Conservation (phyloP, 2,888 invertebrate genomes). For the Pseudococcus longispinus region DNA sequence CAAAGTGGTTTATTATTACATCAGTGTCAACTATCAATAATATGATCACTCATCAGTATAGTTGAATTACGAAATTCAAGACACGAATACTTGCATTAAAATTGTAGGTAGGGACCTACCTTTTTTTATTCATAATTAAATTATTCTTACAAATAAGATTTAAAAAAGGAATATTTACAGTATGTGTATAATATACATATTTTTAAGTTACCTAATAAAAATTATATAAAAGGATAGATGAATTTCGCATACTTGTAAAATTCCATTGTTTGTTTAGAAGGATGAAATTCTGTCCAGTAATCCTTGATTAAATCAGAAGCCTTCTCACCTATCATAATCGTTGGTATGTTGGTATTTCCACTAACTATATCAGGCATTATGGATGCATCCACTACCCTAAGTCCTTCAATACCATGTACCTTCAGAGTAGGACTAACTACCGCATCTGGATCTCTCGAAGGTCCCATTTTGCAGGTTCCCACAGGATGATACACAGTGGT, state of each 20-base stretch:
- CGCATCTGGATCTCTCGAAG: slow-evolving; percentile 38
- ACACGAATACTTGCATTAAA: too few species aligned
- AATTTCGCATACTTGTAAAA: background rate
- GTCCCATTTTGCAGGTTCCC: slow-evolving; percentile 52
- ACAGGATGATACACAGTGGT: slow-evolving; percentile 45
- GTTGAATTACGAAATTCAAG: too few species aligned
- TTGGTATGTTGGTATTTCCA: slow-evolving; percentile 50
- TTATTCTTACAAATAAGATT: too few species aligned
- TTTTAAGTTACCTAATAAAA: background rate
- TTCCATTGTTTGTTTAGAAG: background rate
- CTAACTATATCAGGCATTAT: slow-evolving; percentile 46
- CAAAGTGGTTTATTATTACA: too few species aligned
- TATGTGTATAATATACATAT: too few species aligned
- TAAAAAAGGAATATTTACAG: too few species aligned
- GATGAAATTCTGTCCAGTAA: slow-evolving; percentile 21
- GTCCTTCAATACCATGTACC: slow-evolving; percentile 31
- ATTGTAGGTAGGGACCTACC: too few species aligned
- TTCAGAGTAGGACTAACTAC: slow-evolving; percentile 24
- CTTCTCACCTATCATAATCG: slow-evolving; percentile 51
- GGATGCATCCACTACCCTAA: slow-evolving; percentile 34
- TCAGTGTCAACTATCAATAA: too few species aligned
- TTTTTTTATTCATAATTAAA: too few species aligned
- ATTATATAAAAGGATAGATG: background rate
- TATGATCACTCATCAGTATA: too few species aligned
- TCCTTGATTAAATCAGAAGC: slow-evolving; percentile 43